Evolutionary conservation across 2,113 vertebrate species (phyloP).

Genomic region (Acanthochromis polyacanthus): DNA sequence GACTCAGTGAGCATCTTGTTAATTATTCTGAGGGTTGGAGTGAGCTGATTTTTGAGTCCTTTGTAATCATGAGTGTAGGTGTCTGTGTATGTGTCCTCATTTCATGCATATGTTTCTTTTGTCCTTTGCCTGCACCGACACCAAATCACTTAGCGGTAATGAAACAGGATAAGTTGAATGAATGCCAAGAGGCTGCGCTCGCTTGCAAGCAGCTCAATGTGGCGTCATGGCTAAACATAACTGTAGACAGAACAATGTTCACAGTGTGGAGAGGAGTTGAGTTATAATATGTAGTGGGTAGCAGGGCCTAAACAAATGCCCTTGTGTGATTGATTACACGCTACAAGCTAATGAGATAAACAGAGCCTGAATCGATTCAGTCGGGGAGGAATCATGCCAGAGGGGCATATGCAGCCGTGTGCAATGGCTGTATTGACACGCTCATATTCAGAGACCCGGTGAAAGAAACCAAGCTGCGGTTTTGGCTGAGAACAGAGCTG

Average conservation of each 20-base stretch:
- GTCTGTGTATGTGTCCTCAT: slow-evolving; percentile 6
- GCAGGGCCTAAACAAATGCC: slow-evolving; percentile 74
- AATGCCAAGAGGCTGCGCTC: slow-evolving; percentile 43
- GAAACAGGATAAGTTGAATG: slow-evolving; percentile 50
- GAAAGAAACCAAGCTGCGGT: slow-evolving; percentile 58
- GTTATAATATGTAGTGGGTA: slow-evolving; percentile 64
- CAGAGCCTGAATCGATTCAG: slow-evolving; percentile 80
- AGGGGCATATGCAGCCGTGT: slow-evolving; percentile 68
- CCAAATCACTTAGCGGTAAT: slow-evolving; percentile 49
- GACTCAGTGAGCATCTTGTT: slow-evolving; percentile 39
- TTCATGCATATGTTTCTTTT: slow-evolving; percentile 22
- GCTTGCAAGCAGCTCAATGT: slow-evolving; percentile 41
- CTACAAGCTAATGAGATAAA: slow-evolving; percentile 85
- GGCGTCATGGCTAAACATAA: slow-evolving; percentile 52
- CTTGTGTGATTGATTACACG: slow-evolving; percentile 82
- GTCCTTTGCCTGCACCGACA: slow-evolving; percentile 22
- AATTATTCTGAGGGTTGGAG: slow-evolving; percentile 45
- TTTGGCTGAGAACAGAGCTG: slow-evolving; percentile 54
- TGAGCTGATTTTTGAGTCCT: slow-evolving; percentile 15
- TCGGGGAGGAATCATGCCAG: slow-evolving; percentile 72
- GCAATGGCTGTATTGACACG: slow-evolving; percentile 69
- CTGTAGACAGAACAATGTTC: slow-evolving; percentile 60
- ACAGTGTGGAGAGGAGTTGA: slow-evolving; percentile 44
- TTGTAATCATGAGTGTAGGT: not conserved
- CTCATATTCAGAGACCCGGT: slow-evolving; percentile 55